Base-by-base conservation (phyloP, 2,888 invertebrate species). In the Mesorhabditis spiculigera region DNA sequence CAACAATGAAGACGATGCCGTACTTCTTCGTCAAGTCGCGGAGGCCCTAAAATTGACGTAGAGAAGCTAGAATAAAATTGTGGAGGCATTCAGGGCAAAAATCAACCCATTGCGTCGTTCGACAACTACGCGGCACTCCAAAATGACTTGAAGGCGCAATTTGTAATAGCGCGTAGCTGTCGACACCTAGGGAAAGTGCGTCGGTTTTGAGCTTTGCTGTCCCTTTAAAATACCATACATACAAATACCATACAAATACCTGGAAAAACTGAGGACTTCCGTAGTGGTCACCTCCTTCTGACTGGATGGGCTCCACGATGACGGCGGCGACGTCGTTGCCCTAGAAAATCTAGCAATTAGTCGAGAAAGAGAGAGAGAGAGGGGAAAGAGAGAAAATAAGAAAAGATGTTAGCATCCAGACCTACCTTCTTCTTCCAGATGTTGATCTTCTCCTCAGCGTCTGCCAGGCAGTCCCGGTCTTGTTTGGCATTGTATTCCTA, bases 281-380 rank as follows among this genome's bases (percentile, higher is more conserved):
- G 85, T 94, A 93, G 86, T 94, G 91, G 86, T 98, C 98, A 4
- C 97, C 98, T 4, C 97, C 97, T 88, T 98, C 97, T 0, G 94
- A 91, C 87, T 97, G 97, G 77, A 98, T 95, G 0, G 98, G 97
- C 87, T 98, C 98, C 3, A 95, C 90, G 28, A 95, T 90, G 13
- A 96, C 89, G 6, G 94, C 97, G 13, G 94, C 96, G 0, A 97
- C 93, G 3, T 93, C 93, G 42, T 80, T 74, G 50, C 85, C 84
- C 74, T 74, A 62, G 43, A 62, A 5, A 50, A 10, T 50, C n/a
- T 13, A 50, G 58, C n/a, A 50, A 50, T 50, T 50, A 50, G 58
- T 50, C 8, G n/a, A 50, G 58, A 13, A 13, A 50, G n/a, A 8
- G 10, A n/a, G 16, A 65, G 43, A 50, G 58, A 13, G 8, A 10